phyloP scores from a whole-genome alignment of 1,140 invertebrate genomes.

The Tetragonula clypearis region DNA sequence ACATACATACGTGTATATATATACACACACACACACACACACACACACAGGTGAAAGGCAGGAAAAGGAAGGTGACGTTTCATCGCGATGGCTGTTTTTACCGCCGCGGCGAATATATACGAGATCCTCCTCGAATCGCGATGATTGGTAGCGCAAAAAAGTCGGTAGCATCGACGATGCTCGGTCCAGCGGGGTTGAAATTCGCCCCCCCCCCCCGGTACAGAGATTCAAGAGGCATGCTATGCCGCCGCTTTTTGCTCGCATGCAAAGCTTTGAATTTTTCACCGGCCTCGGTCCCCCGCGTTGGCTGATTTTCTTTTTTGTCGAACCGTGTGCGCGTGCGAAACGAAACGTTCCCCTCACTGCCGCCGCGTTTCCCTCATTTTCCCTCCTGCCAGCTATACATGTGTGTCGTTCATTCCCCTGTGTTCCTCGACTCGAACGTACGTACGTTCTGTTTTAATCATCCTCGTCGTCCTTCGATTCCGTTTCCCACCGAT shows the following conservation, averaged over 20 bases:
- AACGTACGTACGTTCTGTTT: neutral
- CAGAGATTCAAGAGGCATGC: slow-evolving; percentile 32
- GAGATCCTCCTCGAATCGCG: slow-evolving; percentile 13
- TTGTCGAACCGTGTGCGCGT: neutral
- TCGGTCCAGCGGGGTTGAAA: slow-evolving; percentile 52
- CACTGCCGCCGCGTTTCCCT: no score
- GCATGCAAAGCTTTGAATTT: slow-evolving; percentile 51
- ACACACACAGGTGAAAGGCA: no score
- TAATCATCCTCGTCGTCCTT: neutral
- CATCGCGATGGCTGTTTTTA: slow-evolving; percentile 36
- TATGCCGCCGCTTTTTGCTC: slow-evolving; percentile 20
- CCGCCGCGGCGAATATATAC: neutral
- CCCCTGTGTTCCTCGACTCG: neutral
- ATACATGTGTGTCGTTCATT: neutral
- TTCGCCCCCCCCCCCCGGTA: slow-evolving; percentile 12
- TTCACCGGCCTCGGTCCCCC: slow-evolving; percentile 16
- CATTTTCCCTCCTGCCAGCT: neutral
- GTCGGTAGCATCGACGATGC: slow-evolving; percentile 53
- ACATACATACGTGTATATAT: no score
- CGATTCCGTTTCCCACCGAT: neutral
- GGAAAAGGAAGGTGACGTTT: slow-evolving; percentile 23
- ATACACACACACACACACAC: no score
- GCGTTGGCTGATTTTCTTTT: slow-evolving; percentile 11
- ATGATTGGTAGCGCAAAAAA: slow-evolving; percentile 47
- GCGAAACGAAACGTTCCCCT: slow-evolving; percentile 13